Evolutionary conservation across 2,113 vertebrate genomes (phyloP).

Genomic region (rabbit (Oryctolagus cuniculus)): DNA sequence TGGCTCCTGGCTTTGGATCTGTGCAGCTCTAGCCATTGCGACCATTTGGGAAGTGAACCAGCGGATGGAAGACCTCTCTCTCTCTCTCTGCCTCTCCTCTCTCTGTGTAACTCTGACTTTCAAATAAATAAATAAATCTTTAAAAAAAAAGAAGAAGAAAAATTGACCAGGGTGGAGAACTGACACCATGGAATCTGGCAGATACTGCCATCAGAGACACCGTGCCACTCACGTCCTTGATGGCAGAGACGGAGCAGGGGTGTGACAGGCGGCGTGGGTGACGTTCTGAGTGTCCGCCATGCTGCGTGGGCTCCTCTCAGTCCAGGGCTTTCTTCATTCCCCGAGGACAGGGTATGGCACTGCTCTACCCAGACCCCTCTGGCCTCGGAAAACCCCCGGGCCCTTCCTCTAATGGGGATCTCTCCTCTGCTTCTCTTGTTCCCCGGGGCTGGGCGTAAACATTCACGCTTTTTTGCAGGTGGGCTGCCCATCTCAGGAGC

Average conservation of each 20-base stretch:
- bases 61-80: no score
- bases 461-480: slow-evolving; percentile 27
- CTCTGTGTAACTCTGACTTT: no score
- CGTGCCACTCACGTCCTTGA: fast-evolving
- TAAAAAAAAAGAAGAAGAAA: not conserved
- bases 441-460: slow-evolving; percentile 15
- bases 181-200: not conserved
- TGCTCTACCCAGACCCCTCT: not conserved
- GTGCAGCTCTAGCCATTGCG: no score
- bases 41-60: no score
- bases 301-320: not conserved
- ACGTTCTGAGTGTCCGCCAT: not conserved
- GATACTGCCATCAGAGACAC: not conserved
- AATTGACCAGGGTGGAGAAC: not conserved
- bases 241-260: not conserved
- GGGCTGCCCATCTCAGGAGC: not conserved
- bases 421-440: not conserved
- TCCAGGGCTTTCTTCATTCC: not conserved
- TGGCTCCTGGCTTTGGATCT: no score
- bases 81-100: no score
- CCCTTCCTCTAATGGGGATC: not conserved
- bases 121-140: no score
- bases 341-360: not conserved
- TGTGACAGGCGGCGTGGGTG: not conserved
- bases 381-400: not conserved